Conservation (phyloP, 37 sponge, comb jelly and placozoan genomes). For the Sycon ciliatum region DNA sequence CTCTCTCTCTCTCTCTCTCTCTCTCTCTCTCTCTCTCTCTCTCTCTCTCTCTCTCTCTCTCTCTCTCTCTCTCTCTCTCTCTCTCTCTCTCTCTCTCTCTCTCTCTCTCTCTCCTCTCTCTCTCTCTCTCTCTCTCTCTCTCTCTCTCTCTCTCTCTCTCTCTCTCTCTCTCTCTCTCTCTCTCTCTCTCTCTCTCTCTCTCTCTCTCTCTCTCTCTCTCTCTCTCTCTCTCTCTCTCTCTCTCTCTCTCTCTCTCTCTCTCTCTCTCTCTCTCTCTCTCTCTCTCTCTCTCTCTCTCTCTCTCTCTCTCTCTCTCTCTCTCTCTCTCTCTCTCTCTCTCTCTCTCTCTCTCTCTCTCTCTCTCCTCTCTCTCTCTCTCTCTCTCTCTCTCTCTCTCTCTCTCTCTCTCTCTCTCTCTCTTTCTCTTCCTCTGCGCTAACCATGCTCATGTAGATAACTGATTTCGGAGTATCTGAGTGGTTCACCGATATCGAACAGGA, state of each 20-base stretch:
- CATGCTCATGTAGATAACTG: conserved; percentile 77
- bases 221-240: not conserved
- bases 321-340: too few relatives aligned
- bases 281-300: too few relatives aligned
- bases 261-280: not conserved
- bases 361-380: too few relatives aligned
- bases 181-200: not conserved
- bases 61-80: too few relatives aligned
- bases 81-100: too few relatives aligned
- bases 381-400: too few relatives aligned
- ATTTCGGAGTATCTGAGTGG: conserved; percentile 88
- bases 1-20: conserved; percentile 11
- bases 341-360: not conserved
- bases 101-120: not conserved
- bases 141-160: not conserved
- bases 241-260: not conserved
- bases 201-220: not conserved
- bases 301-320: too few relatives aligned
- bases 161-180: not conserved
- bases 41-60: too few relatives aligned
- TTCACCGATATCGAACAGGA: conserved; percentile 34
- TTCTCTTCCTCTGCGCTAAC: not conserved
- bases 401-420: not conserved
- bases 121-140: not conserved
- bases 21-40: too few relatives aligned